Base-by-base conservation (phyloP, 35 echinoderm and acorn worm species). In the Lytechinus variegatus region DNA sequence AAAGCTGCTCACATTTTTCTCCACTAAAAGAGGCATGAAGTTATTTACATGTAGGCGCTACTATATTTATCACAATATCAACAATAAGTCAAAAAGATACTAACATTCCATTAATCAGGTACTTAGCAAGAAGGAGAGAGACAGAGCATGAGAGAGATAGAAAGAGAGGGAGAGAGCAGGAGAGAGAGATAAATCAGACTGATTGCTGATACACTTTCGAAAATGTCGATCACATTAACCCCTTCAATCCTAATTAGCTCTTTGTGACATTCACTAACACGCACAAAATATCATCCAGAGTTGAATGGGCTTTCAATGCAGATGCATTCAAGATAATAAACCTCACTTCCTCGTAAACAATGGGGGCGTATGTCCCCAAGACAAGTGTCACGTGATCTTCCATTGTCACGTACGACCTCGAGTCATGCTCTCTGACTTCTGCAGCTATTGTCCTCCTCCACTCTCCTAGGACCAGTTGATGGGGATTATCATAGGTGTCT, bases 341-440 rank as follows among this genome's bases (percentile, higher is more conserved):
- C 66, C n/a, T 79, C 19, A n/a, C 66, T 79, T 24, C 1, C 57
- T 1, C 19, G 19, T 24, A 79, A n/a, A 79, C 66, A 79, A 79
- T 79, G 66, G 66, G 66, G 66, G 66, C 66, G 66, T 79, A 24
- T 79, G 66, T 79, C 66, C 61, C 66, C 66, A 79, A 79, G 66
- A 79, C 66, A 24, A 79, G 19, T 79, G 19, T 79, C 66, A 79
- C 6, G 66, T 79, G 14, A 79, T 24, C n/a, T 14, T 24, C 19
- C 66, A 27, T 79, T 79, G 66, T 79, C 66, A 79, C 66, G 66
- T 79, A 79, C 12, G 19, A 24, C 66, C 66, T 79, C 24, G 66
- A 24, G 14, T 79, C 66, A 79, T 79, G 19, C 66, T 79, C 66
- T 79, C 13, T 79, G 66, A 79, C 66, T 79, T 8, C 66, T 7